A percentile compares a stretch with the other conserved stretches of the same genome.
Evolutionary conservation across 2,888 invertebrate species (phyloP).

Genomic region (Oscheius onirici): DNA sequence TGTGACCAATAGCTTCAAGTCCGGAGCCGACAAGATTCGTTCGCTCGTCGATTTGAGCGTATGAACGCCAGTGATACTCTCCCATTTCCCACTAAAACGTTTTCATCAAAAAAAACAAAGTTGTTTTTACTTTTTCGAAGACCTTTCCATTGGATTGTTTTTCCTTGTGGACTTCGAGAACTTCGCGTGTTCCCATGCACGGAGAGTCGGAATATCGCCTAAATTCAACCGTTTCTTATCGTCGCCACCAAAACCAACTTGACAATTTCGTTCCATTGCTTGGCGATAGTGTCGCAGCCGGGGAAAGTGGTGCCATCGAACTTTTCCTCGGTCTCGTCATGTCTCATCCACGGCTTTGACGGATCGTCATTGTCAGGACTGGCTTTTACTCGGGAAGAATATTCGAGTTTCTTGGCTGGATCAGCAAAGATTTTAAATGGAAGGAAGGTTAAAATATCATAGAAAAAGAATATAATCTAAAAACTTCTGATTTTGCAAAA

Average conservation of each 20-base stretch:
- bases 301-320: constrained; percentile 70
- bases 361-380: constrained; percentile 57
- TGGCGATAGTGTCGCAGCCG: constrained; percentile 73
- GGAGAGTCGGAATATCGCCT: constrained; percentile 51
- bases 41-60: constrained; percentile 52
- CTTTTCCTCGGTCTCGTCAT: constrained; percentile 35
- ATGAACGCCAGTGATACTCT: constrained; percentile 64
- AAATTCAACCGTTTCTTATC: constrained; percentile 22
- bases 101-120: not conserved
- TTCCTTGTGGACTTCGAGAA: constrained; percentile 87
- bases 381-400: constrained; percentile 62
- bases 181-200: constrained; percentile 74
- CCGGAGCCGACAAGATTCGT: constrained; percentile 76
- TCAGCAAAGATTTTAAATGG: constrained; percentile 70
- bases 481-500: constrained; percentile 30
- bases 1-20: constrained; percentile 80
- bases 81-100: constrained; percentile 64
- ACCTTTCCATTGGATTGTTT: constrained; percentile 90
- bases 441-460: constrained; percentile 65
- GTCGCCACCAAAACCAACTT: constrained; percentile 33
- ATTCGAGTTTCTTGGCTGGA: constrained; percentile 63
- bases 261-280: constrained; percentile 73
- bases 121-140: constrained; percentile 86
- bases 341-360: constrained; percentile 61
- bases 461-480: constrained; percentile 65